phyloP scores from a whole-genome alignment of 2,113 vertebrate species.

The Pedetes capensis region DNA sequence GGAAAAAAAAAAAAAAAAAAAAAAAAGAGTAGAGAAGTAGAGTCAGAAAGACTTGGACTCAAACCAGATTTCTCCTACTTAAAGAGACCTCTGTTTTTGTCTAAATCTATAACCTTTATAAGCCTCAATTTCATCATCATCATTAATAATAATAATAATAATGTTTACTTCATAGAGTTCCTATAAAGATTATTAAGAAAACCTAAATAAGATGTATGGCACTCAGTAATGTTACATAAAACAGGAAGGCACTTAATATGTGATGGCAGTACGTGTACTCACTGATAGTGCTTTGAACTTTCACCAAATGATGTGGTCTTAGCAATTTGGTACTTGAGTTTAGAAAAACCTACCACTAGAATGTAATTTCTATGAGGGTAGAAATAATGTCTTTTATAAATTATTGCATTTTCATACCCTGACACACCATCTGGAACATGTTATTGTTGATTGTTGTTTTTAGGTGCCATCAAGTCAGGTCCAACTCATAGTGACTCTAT shows the following conservation, averaged over 20 bases:
- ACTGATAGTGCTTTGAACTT: not conserved
- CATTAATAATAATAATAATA: not conserved
- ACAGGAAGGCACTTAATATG: not conserved
- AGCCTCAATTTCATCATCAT: not conserved
- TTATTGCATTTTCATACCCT: not conserved
- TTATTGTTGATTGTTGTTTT: no score
- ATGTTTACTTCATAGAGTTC: not conserved
- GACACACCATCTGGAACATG: not conserved
- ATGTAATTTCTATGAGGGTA: not conserved
- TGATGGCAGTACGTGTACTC: not conserved
- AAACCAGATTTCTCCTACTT: not conserved
- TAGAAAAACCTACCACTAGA: not conserved
- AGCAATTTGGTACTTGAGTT: not conserved
- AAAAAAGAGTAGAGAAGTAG: not conserved
- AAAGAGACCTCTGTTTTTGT: not conserved
- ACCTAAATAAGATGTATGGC: not conserved
- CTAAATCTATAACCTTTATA: not conserved
- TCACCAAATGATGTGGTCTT: not conserved
- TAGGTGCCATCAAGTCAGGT: no score
- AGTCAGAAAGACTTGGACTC: not conserved
- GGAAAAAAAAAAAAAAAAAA: no score
- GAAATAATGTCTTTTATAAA: not conserved
- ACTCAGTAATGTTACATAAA: not conserved
- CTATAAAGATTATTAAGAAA: constrained; percentile 7
- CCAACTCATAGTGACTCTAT: no score